Evolutionary conservation across 2,888 invertebrate species (phyloP), one percentile per base, ranked within the genome.

Genomic region (Alsophila aescularia): DNA sequence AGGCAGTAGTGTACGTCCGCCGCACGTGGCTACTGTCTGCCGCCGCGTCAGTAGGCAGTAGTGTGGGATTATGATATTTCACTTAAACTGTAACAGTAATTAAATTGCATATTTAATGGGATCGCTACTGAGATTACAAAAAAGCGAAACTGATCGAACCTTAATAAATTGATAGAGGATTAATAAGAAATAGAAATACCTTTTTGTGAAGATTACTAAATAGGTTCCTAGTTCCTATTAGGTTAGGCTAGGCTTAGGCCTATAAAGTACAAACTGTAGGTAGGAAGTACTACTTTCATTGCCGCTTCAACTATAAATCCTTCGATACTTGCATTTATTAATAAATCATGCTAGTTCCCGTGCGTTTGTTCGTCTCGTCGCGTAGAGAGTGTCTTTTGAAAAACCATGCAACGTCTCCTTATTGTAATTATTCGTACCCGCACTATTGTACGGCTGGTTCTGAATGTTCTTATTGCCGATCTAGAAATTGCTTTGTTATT

Each of bases 371-470:
- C 14, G 1, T 14, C 51, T 10, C 2, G 40, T 57, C 62, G 60
- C 62, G 64, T 55, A 54, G 51, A 48, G 55, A 59, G 58, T 58
- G 54, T 51, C 58, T 60, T 58, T 60, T 43, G 12, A 34, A 42
- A 35, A 59, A 62, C 62, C 62, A 62, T 60, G 52, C 60, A 62
- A 62, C 55, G 59, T 49, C 64, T 16, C 52, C 18, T 18, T 43
- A 55, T 60, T 16, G 40, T 14, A 9, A 43, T 50, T 50, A 27
- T 56, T 44, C 6, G 27, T 27, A 18, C 13, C 35, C 18, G 29
- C 34, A 35, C 3, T 31, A 31, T 12, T 27, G n/a, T n/a, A n/a
- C n/a, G n/a, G n/a, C n/a, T n/a, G n/a, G n/a, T n/a, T n/a, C n/a
- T n/a, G n/a, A n/a, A n/a, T n/a, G n/a, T n/a, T n/a, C n/a, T 40